Base-by-base conservation (phyloP, 1,140 invertebrate genomes). In the Zaprionus ornatus region DNA sequence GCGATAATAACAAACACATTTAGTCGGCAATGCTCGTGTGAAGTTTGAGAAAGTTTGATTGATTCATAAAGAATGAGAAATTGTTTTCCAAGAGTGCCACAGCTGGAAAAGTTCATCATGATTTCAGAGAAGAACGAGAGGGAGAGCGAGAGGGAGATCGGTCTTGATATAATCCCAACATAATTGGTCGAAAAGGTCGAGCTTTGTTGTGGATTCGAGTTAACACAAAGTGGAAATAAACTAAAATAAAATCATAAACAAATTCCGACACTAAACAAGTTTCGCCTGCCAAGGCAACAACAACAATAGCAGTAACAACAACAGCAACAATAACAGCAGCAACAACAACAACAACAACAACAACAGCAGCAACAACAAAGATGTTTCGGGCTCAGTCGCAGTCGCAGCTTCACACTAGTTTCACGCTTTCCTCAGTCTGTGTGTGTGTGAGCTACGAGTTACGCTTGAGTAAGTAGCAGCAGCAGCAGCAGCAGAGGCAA, bases 391-490 rank as follows among this genome's bases (percentile, higher is more conserved):
- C 32, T 63, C n/a, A 27, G 50, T 60, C 69, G 68, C 42, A 29
- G 29, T 74, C 74, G 23, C 42, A 67, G 67, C 72, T 82, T 79
- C 68, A 87, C 79, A 86, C 67, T 66, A 74, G 64, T 63, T 77
- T 82, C 69, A 88, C 84, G 84, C 85, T 90, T 81, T 73, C 60
- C 19, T 72, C 71, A 50, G 55, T 66, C 35, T 72, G 66, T 63
- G 56, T 65, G 29, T 50, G 52, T 29, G 25, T 27, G 50, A 19
- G 13, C 40, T 64, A 66, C 64, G 73, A 67, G 64, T n/a, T 63
- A 75, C 56, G 79, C 76, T 71, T 74, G 66, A 80, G 71, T 75
- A 75, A 75, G 52, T 67, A 65, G 40, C 74, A 21, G 37, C 72
- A 37, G 48, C 60, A n/a, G 35, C 54, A 48, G 13, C 48, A 19